Conservation (phyloP, 2,797 vertebrate genomes). For the Mormyrops attenuatus region DNA sequence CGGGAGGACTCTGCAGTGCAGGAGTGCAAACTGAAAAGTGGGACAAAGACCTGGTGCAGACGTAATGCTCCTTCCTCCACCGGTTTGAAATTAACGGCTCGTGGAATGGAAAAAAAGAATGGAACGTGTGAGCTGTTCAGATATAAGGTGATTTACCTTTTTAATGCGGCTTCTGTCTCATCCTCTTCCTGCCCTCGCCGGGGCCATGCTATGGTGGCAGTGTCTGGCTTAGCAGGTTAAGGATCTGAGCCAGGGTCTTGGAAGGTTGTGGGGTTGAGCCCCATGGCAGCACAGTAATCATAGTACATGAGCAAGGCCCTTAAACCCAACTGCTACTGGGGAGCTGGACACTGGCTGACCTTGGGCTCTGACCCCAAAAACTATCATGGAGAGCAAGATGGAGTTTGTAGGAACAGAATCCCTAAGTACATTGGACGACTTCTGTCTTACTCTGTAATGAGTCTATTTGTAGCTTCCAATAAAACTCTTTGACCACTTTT, state of each 20-base stretch:
- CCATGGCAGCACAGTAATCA: neutral
- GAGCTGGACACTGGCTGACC: neutral
- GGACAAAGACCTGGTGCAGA: conserved; percentile 32
- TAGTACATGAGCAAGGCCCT: neutral
- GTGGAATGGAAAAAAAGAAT: conserved; percentile 32
- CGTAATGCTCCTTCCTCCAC: conserved; percentile 36
- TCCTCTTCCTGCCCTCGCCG: conserved; percentile 34
- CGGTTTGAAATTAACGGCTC: conserved; percentile 30
- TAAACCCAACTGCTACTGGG: neutral
- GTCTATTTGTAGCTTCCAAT: conserved; percentile 23
- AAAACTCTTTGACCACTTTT: conserved; percentile 24
- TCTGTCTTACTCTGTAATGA: neutral
- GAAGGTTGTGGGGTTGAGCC: neutral
- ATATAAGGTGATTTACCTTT: neutral
- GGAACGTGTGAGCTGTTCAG: neutral
- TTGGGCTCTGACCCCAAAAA: neutral
- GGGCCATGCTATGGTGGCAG: neutral
- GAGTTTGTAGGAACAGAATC: neutral
- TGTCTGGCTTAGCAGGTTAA: neutral
- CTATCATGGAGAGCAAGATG: neutral
- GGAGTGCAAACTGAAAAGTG: conserved; percentile 29
- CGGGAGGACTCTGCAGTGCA: conserved; percentile 40
- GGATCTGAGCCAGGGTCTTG: neutral
- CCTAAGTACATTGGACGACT: neutral
- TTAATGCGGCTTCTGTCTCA: conserved; percentile 21